Percentiles rank a stretch among this genome's conserved stretches.
Conservation (phyloP, 23 tunicate species). For the Styela plicata region DNA sequence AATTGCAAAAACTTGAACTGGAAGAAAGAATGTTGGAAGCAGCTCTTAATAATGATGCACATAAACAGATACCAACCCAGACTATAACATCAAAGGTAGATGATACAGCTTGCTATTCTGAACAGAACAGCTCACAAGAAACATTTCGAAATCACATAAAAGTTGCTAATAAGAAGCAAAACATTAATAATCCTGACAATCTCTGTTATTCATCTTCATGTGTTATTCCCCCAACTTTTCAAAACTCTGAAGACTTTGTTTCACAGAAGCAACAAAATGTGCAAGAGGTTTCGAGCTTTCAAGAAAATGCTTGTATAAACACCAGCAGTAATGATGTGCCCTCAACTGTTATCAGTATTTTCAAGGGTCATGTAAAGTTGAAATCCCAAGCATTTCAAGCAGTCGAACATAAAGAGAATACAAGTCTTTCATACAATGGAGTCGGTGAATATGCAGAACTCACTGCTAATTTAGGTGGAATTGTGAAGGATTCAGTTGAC, state of each 20-base stretch:
- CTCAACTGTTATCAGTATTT: background rate
- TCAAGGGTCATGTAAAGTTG: conserved; percentile 6
- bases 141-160: too few species aligned
- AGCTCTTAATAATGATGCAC: background rate
- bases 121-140: background rate
- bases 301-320: too few species aligned
- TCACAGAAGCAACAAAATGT: background rate
- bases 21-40: background rate
- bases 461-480: background rate
- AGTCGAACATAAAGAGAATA: background rate
- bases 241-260: background rate
- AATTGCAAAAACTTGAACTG: background rate
- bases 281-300: background rate
- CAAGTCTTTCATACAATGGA: background rate
- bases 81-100: background rate
- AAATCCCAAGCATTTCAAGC: conserved; percentile 1
- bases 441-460: background rate
- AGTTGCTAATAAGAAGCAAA: too few species aligned
- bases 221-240: background rate
- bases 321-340: background rate
- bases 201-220: background rate
- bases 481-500: background rate
- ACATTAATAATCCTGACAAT: too few species aligned
- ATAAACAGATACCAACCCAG: background rate
- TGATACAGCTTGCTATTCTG: background rate